A percentile compares a stretch with the other conserved stretches of the same genome.
phyloP scores from a whole-genome alignment of 2,888 invertebrate genomes.

The Folsomia candida region DNA sequence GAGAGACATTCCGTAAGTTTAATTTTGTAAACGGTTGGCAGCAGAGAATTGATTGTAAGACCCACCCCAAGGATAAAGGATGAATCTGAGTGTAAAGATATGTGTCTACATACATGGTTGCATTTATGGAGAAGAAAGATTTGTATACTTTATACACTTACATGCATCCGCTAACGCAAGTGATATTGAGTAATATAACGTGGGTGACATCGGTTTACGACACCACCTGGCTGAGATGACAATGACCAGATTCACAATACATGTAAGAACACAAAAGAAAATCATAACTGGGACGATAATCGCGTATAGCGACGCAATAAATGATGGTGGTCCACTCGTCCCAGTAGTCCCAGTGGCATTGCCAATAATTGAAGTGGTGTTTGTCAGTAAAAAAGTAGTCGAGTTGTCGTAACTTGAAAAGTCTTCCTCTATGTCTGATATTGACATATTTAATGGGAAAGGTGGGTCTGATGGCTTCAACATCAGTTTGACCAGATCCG shows the following conservation, averaged over 20 bases:
- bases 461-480: not conserved
- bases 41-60: slow-evolving; percentile 59
- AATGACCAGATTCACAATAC: slow-evolving; percentile 60
- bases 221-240: slow-evolving; percentile 61
- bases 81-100: no score
- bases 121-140: not conserved
- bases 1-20: slow-evolving; percentile 51
- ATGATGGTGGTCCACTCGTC: not conserved
- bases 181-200: slow-evolving; percentile 62
- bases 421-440: slow-evolving; percentile 21
- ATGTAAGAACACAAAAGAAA: slow-evolving; percentile 59
- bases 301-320: slow-evolving; percentile 45
- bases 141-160: no score
- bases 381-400: not conserved
- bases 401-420: not conserved
- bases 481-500: not conserved
- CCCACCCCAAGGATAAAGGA: slow-evolving; percentile 59
- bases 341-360: slow-evolving; percentile 6
- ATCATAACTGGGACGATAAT: slow-evolving; percentile 54
- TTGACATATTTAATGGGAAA: slow-evolving; percentile 15
- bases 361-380: not conserved
- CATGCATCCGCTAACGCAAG: slow-evolving; percentile 62
- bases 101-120: no score
- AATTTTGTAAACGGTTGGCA: slow-evolving; percentile 55
- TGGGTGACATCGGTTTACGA: slow-evolving; percentile 60